Percentiles rank a stretch among this genome's conserved stretches.
These are phyloP conservation scores for Falco cherrug DNA, from an alignment of 2,797 vertebrate species.

Conservation along the genomic window DNA sequence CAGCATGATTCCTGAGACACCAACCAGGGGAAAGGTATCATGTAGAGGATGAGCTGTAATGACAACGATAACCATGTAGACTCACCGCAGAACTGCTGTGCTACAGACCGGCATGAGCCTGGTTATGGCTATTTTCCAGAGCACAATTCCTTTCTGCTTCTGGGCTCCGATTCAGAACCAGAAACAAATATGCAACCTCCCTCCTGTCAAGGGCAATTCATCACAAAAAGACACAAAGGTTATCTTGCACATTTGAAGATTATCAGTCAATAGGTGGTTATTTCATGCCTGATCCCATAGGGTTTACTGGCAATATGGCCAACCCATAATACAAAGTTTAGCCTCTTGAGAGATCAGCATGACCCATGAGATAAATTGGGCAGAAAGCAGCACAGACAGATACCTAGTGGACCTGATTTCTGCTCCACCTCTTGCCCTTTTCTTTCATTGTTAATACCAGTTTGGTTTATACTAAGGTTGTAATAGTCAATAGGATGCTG, in stretches of 20 bases:
- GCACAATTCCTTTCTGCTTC: constrained; percentile 1
- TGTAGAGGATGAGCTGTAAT: neutral
- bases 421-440: neutral
- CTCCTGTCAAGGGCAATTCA: constrained; percentile 12
- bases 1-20: neutral
- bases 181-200: constrained; percentile 24
- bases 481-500: neutral
- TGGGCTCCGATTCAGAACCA: constrained; percentile 30
- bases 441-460: neutral
- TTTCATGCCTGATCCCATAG: neutral
- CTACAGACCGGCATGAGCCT: neutral
- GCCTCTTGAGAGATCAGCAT: neutral
- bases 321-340: neutral
- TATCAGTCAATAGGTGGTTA: neutral
- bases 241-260: constrained; percentile 12
- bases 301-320: neutral
- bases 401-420: neutral
- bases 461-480: neutral
- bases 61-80: neutral
- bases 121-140: constrained; percentile 12
- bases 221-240: neutral
- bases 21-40: neutral
- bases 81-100: constrained; percentile 1
- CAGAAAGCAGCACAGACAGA: neutral
- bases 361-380: neutral